Base-by-base conservation (phyloP, 2,797 vertebrate species). In the Mormyrus hasselquistii region DNA sequence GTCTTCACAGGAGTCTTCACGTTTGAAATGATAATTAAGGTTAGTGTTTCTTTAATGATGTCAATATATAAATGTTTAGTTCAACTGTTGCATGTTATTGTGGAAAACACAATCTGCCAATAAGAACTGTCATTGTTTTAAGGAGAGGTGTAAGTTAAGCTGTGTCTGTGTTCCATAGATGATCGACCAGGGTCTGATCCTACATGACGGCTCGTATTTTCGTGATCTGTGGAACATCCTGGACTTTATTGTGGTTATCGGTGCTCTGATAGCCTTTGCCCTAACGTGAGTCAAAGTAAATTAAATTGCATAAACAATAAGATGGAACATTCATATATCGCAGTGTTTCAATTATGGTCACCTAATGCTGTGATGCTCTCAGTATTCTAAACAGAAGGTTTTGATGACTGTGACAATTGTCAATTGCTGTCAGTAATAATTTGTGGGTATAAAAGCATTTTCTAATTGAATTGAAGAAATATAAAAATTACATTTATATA, bases 11-110 rank as follows among this genome's bases (percentile, higher is more conserved):
- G 98, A 0, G 99, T 99, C 91, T 99, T 99, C 95, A 99, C 99
- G 90, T 99, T 99, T 2, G 99, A 99, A 95, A 99, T 99, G 99
- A 97, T 99, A 92, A 99, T 99, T 92, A 99, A 99, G 98, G 99
- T 99, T 93, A 93, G 93, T 91, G 38, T 47, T 59, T 73, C 34
- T 44, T 12, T 29, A 22, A 19, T 16, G 12, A 49, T 2, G 19
- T 52, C n/a, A 62, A 29, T 52, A 14, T 90, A 87, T 6, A 88
- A 59, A 5, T 76, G 0, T 10, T 38, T 89, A 55, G 55, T 47
- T 38, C 9, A 14, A 5, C 7, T 47, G 19, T n/a, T 55, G 85
- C 19, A 65, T 69, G 41, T 57, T 50, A 38, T 14, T 38, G 50
- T 53, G 22, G 14, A 55, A 34, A 65, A 22, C 55, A 65, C 62